Evolutionary conservation across 2,113 vertebrate genomes (phyloP).

Genomic region (Xenotilapia leptura): DNA sequence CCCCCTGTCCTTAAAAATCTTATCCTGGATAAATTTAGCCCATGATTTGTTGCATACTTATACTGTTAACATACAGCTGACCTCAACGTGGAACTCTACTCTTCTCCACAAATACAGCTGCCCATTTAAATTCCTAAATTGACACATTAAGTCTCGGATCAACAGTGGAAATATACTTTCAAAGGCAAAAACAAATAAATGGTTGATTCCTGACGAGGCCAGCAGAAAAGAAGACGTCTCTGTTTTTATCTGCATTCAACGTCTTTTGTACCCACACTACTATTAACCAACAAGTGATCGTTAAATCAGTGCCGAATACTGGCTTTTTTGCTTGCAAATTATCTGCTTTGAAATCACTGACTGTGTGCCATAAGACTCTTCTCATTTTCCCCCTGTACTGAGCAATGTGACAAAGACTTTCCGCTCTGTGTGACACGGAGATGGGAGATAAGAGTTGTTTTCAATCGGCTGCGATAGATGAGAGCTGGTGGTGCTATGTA

Average conservation of each 20-base stretch:
- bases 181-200: background rate
- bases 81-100: background rate
- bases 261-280: background rate
- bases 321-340: background rate
- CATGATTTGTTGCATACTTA: background rate
- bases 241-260: background rate
- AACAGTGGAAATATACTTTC: background rate
- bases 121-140: background rate
- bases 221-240: background rate
- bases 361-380: background rate
- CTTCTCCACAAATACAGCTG: background rate
- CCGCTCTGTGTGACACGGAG: background rate
- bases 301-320: background rate
- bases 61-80: background rate
- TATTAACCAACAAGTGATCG: background rate
- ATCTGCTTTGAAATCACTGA: background rate
- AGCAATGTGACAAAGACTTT: background rate
- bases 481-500: background rate
- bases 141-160: background rate
- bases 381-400: background rate
- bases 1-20: background rate
- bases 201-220: background rate
- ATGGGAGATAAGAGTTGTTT: background rate
- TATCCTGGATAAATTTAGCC: background rate
- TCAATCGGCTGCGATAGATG: background rate